Conservation (phyloP, 2,113 vertebrate genomes). For the Ciconia maguari region DNA sequence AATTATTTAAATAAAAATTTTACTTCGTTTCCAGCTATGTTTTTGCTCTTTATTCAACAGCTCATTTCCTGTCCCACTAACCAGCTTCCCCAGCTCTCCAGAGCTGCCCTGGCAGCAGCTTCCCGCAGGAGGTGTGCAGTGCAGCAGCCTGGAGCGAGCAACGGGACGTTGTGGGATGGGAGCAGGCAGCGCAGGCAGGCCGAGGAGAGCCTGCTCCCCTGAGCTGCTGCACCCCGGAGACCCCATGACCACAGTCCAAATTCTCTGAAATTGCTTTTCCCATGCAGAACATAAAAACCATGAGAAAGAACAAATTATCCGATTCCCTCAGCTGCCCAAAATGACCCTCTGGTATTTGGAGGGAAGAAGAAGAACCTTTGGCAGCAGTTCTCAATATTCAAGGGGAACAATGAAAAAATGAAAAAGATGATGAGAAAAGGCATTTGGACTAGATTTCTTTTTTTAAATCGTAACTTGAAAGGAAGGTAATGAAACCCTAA, state of each 20-base stretch:
- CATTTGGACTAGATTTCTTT: not conserved
- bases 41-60: not conserved
- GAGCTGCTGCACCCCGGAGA: not conserved
- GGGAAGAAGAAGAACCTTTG: not conserved
- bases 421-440: not conserved
- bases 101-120: not conserved
- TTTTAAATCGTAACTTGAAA: not conserved
- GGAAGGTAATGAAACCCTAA: not conserved
- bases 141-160: not conserved
- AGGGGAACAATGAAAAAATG: not conserved
- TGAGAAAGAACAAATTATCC: not conserved
- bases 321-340: not conserved
- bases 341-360: not conserved
- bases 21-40: not conserved
- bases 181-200: not conserved
- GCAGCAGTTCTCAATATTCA: not conserved
- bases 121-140: not conserved
- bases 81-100: not conserved
- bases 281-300: not conserved
- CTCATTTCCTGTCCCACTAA: not conserved
- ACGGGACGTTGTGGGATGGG: not conserved
- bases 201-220: not conserved
- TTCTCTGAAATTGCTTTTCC: not conserved
- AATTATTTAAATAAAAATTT: not conserved
- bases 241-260: not conserved